Evolutionary conservation across 2,888 invertebrate species (phyloP), one percentile per base, ranked within the genome.

Genomic region (Limenitis camilla): DNA sequence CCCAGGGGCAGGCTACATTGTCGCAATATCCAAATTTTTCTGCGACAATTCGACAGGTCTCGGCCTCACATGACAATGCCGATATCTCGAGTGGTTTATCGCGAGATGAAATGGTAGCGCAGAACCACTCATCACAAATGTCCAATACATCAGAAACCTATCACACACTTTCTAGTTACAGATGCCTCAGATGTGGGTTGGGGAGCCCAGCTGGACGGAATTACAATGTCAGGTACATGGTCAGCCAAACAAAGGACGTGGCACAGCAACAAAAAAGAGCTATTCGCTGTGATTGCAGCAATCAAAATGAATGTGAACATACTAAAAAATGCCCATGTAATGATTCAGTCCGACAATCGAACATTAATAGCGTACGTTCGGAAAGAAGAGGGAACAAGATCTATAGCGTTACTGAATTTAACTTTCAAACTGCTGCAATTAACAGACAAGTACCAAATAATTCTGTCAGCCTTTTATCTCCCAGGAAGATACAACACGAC

Each of bases 181-280:
- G n/a, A n/a, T n/a, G n/a, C n/a, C n/a, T n/a, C n/a, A n/a, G n/a
- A n/a, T n/a, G n/a, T n/a, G n/a, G n/a, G n/a, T n/a, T n/a, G n/a
- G n/a, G n/a, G n/a, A n/a, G n/a, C n/a, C n/a, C n/a, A n/a, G n/a
- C n/a, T n/a, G n/a, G n/a, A n/a, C n/a, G n/a, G n/a, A n/a, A n/a
- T n/a, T n/a, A n/a, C n/a, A n/a, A n/a, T n/a, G n/a, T n/a, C n/a
- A n/a, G n/a, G n/a, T n/a, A n/a, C n/a, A n/a, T n/a, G n/a, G n/a
- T n/a, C n/a, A n/a, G n/a, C n/a, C n/a, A n/a, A n/a, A n/a, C 63
- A 65, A 39, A 47, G 9, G 31, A 11, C 6, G 3, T 63, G 61
- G 61, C 64, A 66, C 33, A 59, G 56, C 33, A 64, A 65, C 42
- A 28, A 42, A 8, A 63, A 64, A 40, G 63, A 65, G 29, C 43